A percentile compares a stretch with the other conserved stretches of the same genome.
Conservation (phyloP, 2,113 vertebrate genomes). For the Oncorhynchus masou region DNA sequence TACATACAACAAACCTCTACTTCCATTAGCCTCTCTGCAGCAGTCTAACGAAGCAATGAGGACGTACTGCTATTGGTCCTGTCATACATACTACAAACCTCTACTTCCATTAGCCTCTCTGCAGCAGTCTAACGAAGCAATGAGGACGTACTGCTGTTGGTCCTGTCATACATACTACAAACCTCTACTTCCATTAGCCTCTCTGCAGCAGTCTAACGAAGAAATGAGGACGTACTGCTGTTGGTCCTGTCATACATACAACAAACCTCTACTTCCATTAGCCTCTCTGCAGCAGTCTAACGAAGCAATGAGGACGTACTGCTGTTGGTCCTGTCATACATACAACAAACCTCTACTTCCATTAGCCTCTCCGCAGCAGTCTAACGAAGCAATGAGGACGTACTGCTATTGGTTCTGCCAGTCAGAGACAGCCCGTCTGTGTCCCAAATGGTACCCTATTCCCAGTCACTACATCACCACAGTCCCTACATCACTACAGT, state of each 20-base stretch:
- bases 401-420: not conserved
- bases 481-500: no score
- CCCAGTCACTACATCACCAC: no score
- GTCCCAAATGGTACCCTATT: no score
- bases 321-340: conserved; percentile 16
- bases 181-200: conserved; percentile 34
- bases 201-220: not conserved
- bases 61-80: no score
- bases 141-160: no score
- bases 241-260: conserved; percentile 32
- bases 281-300: not conserved
- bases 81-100: conserved; percentile 39
- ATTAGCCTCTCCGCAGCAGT: conserved; percentile 16
- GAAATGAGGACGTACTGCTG: no score
- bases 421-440: not conserved
- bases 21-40: conserved; percentile 24
- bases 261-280: conserved; percentile 38
- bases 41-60: not conserved
- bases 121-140: not conserved
- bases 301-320: no score
- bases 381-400: no score
- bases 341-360: conserved; percentile 37
- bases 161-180: conserved; percentile 34
- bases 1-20: conserved; percentile 42
- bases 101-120: conserved; percentile 33